Base-by-base conservation (phyloP, 1,140 invertebrate species). In the Drosophila simulans region DNA sequence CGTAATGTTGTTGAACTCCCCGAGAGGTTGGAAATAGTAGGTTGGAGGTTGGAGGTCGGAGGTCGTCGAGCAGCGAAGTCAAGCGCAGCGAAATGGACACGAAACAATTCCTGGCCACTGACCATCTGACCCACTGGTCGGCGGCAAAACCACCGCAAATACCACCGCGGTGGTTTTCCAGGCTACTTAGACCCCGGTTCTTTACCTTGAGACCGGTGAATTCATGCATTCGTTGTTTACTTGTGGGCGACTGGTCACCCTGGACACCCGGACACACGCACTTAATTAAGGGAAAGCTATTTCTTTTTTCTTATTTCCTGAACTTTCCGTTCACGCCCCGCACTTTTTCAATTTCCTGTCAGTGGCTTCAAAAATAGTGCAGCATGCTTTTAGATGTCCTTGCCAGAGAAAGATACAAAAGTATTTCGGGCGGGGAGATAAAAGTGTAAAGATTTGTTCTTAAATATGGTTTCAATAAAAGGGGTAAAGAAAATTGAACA, bases 1-100 rank as follows among this genome's bases (percentile, higher is more conserved):
- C 65, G 53, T 49, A 71, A 68, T 65, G 65, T 42, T 58, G 73
- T 77, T 82, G 62, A 82, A 86, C 75, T 86, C 75, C 75, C 78
- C n/a, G 34, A 52, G 65, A 52, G 56, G 39, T 52, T 35, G 37
- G 12, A 20, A 13, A 25, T 10, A 10, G 12, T 3, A 15, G 58
- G 10, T 45, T 10, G 52, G 40, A 13, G 5, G n/a, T 42, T 3
- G n/a, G 15, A 48, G 60, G 42, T 65, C 25, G 22, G 49, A 66
- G 48, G 48, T 53, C 35, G 46, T 22, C 22, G n/a, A 34, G 22
- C 31, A 40, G 49, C 48, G 57, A 77, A 84, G 59, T 81, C 64
- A 59, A 78, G 77, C 73, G 77, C 60, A 74, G 48, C 45, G 64
- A 77, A 85, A 65, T 60, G 73, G 73, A 80, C 63, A 73, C 62